phyloP scores from a whole-genome alignment of 2,797 vertebrate genomes.

The Tangara arthus region DNA sequence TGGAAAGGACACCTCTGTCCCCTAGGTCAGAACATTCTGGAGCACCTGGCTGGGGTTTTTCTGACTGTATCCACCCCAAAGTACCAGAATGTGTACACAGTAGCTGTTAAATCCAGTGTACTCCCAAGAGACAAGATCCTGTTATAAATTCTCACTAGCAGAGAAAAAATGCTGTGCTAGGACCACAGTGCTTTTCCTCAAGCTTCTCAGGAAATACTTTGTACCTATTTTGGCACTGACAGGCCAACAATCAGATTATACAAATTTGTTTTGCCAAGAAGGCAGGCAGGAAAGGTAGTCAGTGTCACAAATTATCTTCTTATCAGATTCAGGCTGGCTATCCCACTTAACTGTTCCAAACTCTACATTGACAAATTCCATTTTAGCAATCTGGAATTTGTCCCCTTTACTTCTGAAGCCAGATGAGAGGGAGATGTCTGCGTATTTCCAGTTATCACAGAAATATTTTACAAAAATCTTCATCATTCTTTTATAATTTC shows the following conservation, averaged over 20 bases:
- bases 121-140: background rate
- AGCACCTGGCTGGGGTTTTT: background rate
- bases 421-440: background rate
- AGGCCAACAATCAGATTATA: background rate
- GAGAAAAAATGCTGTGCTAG: background rate
- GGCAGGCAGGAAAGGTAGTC: background rate
- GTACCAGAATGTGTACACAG: no score
- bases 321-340: background rate
- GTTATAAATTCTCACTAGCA: background rate
- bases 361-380: background rate
- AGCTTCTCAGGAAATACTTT: background rate
- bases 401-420: background rate
- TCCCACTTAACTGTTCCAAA: background rate
- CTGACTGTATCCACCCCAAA: background rate
- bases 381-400: slow-evolving; percentile 19
- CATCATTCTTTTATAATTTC: background rate
- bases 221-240: background rate
- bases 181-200: background rate
- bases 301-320: background rate
- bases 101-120: background rate
- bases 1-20: background rate
- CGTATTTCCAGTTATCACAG: background rate
- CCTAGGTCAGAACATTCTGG: background rate
- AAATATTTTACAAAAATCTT: background rate
- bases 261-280: background rate